These are phyloP conservation scores for Lasioglossum vierecki DNA, from an alignment of 2,888 invertebrate genomes.

Conservation along the genomic window DNA sequence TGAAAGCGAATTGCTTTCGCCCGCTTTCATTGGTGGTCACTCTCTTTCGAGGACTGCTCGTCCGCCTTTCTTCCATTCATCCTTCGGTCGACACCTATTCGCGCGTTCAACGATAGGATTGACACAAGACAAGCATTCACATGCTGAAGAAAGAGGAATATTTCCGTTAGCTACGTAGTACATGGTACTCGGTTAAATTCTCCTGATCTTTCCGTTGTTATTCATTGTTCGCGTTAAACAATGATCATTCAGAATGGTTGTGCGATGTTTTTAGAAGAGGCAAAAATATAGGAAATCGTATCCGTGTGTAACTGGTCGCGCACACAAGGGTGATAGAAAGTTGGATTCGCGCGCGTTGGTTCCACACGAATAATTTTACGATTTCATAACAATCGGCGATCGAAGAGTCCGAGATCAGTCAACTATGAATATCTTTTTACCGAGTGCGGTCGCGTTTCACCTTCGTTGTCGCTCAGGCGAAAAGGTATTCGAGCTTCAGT, in stretches of 20 bases:
- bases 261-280: neutral
- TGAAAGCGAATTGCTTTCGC: constrained; percentile 50
- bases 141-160: neutral
- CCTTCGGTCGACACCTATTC: neutral
- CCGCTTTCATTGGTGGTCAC: constrained; percentile 41
- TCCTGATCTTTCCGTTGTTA: too few species aligned
- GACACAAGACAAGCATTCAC: neutral
- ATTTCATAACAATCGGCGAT: neutral
- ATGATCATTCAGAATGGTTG: neutral
- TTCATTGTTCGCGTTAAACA: too few species aligned
- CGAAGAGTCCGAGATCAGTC: neutral
- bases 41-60: neutral
- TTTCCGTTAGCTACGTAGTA: neutral
- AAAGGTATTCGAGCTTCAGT: neutral
- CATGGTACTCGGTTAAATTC: too few species aligned
- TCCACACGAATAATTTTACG: neutral
- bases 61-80: neutral
- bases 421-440: neutral
- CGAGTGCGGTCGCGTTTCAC: neutral
- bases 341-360: neutral
- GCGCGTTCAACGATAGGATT: neutral
- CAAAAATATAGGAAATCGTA: neutral
- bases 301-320: neutral
- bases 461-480: neutral
- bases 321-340: neutral